Base-by-base conservation (phyloP, 2,797 vertebrate genomes). In the Scolopax rusticola region DNA sequence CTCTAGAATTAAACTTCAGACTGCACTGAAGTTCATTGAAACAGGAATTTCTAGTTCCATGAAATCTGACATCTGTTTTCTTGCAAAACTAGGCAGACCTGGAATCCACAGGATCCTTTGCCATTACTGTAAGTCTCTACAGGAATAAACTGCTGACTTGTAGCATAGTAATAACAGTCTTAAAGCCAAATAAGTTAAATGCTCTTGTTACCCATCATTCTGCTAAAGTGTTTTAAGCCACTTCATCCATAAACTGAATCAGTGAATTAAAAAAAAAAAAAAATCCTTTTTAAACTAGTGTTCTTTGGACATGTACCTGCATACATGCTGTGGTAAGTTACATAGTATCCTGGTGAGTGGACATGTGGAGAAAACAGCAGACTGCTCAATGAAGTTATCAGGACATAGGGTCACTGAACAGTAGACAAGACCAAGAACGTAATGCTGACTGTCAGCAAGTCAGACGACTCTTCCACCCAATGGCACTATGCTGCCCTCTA, bases 281-380 rank as follows among this genome's bases (percentile, higher is more conserved):
- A 33, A 36, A 36, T 28, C 3, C 15, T 40, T 32, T 79, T 48
- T 27, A 74, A 81, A 54, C 27, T 75, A 45, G 17, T 5, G 15
- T 15, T 75, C 38, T 43, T 79, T 27, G 89, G 54, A 67, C 19
- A 73, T 0, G 0, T 40, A 51, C 12, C 28, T 25, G 28, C 36
- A 80, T 45, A 80, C 6, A 10, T 27, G 33, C 36, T 82, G 12
- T 12, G 51, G n/a, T 68, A 89, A 76, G 15, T 54, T 48, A 27
- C 6, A 5, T 0, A 63, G 11, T 19, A 41, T 5, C 28, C 68
- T 27, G 59, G 69, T 19, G 20, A 61, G 20, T 0, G 8, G 43
- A n/a, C 45, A 9, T 1, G 15, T 67, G 30, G 53, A 85, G 27
- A 59, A 53, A 40, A 60, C 43, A 43, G 19, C 30, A 32, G 86